These are phyloP conservation scores for Erebia ligea DNA, from an alignment of 2,888 invertebrate species.

Conservation along the genomic window DNA sequence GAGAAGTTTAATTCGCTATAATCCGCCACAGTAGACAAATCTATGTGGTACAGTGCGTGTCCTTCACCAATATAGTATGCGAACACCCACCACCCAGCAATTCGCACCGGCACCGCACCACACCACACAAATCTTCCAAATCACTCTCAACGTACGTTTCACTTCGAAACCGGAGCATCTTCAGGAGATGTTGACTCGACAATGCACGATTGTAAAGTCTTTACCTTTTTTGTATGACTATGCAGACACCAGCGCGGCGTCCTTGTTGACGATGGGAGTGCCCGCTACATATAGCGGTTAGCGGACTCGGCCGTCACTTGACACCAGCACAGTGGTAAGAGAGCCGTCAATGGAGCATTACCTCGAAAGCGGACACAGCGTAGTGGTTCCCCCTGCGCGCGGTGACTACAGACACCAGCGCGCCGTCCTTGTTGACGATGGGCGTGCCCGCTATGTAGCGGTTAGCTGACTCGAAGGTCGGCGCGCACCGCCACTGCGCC, in stretches of 20 bases:
- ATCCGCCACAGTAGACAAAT: too few species aligned
- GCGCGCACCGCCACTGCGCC: conserved; percentile 73
- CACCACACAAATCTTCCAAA: too few species aligned
- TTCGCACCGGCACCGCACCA: too few species aligned
- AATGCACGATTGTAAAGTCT: too few species aligned
- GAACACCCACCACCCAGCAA: too few species aligned
- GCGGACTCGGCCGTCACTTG: conserved; percentile 56
- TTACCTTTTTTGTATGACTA: too few species aligned
- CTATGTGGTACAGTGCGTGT: too few species aligned
- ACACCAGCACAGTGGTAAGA: background rate
- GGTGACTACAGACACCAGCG: conserved; percentile 68
- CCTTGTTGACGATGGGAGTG: conserved; percentile 62
- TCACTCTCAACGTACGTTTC: too few species aligned
- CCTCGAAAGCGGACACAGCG: conserved; percentile 71
- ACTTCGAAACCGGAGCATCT: too few species aligned
- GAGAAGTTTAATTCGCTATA: too few species aligned
- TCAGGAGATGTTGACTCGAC: too few species aligned
- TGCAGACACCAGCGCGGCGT: conserved; percentile 63
- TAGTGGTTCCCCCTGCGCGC: conserved; percentile 68
- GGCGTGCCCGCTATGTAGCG: conserved; percentile 65
- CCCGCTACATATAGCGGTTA: conserved; percentile 67
- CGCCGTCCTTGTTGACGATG: conserved; percentile 60
- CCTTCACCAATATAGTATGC: too few species aligned
- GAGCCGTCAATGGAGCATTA: conserved; percentile 35
- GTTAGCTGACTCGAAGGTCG: conserved; percentile 75